A percentile compares a stretch with the other conserved stretches of the same genome.
phyloP scores from a whole-genome alignment of 2,113 vertebrate genomes.

The Rhadina sibilatrix region DNA sequence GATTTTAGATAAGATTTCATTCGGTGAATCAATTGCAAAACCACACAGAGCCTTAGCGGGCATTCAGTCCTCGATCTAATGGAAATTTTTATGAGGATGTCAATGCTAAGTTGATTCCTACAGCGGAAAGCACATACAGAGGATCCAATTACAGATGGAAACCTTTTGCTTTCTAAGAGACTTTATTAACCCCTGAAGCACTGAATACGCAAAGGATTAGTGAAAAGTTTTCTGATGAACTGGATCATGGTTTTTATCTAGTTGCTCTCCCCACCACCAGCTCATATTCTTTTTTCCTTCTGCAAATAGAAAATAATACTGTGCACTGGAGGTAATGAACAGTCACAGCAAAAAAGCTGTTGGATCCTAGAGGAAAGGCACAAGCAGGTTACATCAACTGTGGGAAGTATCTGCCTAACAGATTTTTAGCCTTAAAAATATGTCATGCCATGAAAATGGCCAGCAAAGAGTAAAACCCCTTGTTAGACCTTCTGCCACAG shows the following conservation, averaged over 20 bases:
- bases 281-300: neutral
- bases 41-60: conserved; percentile 70
- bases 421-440: neutral
- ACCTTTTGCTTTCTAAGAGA: conserved; percentile 63
- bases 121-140: conserved; percentile 75
- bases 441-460: neutral
- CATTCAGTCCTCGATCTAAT: conserved; percentile 76
- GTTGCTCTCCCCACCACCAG: neutral
- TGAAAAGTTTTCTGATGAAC: conserved; percentile 2
- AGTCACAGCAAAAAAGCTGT: neutral
- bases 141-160: conserved; percentile 73
- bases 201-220: conserved; percentile 28
- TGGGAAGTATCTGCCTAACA: neutral
- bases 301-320: neutral
- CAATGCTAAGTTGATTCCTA: conserved; percentile 76
- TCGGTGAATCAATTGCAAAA: conserved; percentile 78
- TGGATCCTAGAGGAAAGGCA: neutral
- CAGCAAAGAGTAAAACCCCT: neutral
- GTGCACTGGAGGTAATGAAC: neutral
- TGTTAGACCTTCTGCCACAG: neutral
- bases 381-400: neutral
- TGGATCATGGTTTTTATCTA: neutral
- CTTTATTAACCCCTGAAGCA: conserved; percentile 64
- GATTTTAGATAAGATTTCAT: conserved; percentile 87
- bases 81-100: conserved; percentile 77